Percentiles rank a stretch among this genome's conserved stretches.
Evolutionary conservation across 2,797 vertebrate species (phyloP).

Genomic region (Molothrus ater): DNA sequence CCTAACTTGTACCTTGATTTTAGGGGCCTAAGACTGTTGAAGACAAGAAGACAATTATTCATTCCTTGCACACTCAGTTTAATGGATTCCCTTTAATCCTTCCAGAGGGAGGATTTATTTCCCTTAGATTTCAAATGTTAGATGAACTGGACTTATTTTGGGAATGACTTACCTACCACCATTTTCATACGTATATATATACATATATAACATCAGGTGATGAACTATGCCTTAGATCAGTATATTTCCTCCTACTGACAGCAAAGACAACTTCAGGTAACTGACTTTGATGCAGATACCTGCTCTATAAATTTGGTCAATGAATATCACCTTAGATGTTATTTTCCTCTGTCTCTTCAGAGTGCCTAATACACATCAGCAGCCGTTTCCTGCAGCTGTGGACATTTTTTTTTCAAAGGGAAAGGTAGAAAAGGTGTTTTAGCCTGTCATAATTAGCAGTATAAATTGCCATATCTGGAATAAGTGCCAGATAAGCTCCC

Average conservation of each 20-base stretch:
- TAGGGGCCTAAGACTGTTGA: not conserved
- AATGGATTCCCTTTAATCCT: not conserved
- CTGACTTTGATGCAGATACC: not conserved
- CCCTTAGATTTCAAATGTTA: not conserved
- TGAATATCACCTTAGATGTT: not conserved
- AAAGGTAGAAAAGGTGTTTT: not conserved
- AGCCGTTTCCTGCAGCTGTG: not conserved
- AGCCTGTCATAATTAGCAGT: not conserved
- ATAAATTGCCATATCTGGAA: not conserved
- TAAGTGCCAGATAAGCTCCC: not conserved
- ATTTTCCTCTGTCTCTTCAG: not conserved
- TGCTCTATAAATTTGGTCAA: not conserved
- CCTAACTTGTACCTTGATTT: not conserved
- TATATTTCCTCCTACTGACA: not conserved
- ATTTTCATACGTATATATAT: not conserved
- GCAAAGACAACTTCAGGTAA: not conserved
- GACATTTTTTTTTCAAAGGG: not conserved
- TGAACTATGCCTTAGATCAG: not conserved
- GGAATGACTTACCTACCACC: not conserved
- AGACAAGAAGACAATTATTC: not conserved
- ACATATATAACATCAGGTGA: not conserved
- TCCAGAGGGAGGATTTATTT: not conserved
- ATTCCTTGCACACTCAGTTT: not conserved
- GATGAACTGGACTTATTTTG: not conserved
- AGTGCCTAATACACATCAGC: not conserved